These are phyloP conservation scores for Arremon brunneinucha DNA, from an alignment of 2,797 vertebrate species.

Conservation along the genomic window DNA sequence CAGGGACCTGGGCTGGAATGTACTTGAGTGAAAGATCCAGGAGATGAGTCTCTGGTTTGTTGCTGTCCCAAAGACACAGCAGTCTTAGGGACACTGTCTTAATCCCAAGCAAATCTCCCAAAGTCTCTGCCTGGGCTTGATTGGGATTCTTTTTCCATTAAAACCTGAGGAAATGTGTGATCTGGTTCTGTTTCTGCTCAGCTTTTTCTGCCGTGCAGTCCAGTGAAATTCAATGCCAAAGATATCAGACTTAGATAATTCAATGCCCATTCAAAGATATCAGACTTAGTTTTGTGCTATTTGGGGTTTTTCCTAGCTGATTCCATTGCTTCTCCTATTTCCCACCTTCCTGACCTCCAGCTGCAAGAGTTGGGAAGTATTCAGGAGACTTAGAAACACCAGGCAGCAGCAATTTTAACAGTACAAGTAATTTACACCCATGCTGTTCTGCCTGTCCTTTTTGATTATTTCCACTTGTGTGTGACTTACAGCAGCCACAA, in stretches of 20 bases:
- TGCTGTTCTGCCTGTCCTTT: background rate
- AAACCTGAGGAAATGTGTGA: background rate
- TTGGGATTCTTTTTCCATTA: background rate
- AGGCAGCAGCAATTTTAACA: background rate
- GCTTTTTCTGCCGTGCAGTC: background rate
- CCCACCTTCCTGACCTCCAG: background rate
- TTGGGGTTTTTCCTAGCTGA: background rate
- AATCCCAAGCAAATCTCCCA: background rate
- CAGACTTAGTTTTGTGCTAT: background rate
- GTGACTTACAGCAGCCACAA: background rate
- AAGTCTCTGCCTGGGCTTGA: background rate
- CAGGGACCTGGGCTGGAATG: background rate
- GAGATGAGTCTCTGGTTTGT: background rate
- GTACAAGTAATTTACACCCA: background rate
- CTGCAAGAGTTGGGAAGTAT: background rate
- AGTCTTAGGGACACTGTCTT: background rate
- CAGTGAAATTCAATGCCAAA: background rate
- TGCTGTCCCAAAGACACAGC: background rate
- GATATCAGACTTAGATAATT: background rate
- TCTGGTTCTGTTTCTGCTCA: background rate
- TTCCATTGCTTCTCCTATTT: background rate
- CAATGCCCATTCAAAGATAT: background rate
- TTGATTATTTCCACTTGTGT: background rate
- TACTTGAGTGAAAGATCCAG: background rate
- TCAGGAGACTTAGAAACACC: background rate